phyloP scores from a whole-genome alignment of 1,140 invertebrate genomes.

The Aphis gossypii region DNA sequence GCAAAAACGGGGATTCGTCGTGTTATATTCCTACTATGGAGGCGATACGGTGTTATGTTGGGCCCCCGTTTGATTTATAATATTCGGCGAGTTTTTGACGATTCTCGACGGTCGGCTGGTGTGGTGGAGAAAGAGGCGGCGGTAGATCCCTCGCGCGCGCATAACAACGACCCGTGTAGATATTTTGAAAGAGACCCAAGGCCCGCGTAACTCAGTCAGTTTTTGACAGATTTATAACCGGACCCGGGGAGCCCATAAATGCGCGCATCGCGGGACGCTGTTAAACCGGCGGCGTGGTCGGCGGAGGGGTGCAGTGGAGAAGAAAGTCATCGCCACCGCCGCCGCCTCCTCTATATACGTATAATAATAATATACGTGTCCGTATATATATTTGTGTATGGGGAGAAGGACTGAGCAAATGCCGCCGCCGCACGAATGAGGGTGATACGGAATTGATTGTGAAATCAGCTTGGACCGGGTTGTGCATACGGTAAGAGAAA shows the following conservation, averaged over 20 bases:
- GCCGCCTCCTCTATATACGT: not conserved
- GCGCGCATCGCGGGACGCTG: slow-evolving; percentile 49
- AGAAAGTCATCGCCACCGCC: slow-evolving; percentile 35
- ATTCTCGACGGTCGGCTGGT: slow-evolving; percentile 41
- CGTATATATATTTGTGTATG: not conserved
- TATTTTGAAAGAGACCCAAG: slow-evolving; percentile 55
- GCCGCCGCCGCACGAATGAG: not conserved
- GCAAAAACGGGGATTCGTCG: slow-evolving; percentile 50
- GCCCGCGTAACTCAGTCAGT: slow-evolving; percentile 58
- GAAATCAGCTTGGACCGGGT: not conserved
- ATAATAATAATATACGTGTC: not conserved
- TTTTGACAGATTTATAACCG: slow-evolving; percentile 58
- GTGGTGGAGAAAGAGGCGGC: not conserved
- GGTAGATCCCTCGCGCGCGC: slow-evolving; percentile 19
- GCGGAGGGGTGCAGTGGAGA: not conserved
- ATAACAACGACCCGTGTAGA: slow-evolving; percentile 45
- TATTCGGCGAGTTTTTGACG: slow-evolving; percentile 55
- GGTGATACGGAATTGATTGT: slow-evolving; percentile 50
- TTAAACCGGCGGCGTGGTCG: not conserved
- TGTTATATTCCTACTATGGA: not conserved
- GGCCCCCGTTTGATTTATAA: slow-evolving; percentile 47
- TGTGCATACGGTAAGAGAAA: not conserved
- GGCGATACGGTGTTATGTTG: not conserved
- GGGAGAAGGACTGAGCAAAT: not conserved
- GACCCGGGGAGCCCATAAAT: slow-evolving; percentile 54